phyloP scores from a whole-genome alignment of 2,113 vertebrate species.

The Meriones unguiculatus region DNA sequence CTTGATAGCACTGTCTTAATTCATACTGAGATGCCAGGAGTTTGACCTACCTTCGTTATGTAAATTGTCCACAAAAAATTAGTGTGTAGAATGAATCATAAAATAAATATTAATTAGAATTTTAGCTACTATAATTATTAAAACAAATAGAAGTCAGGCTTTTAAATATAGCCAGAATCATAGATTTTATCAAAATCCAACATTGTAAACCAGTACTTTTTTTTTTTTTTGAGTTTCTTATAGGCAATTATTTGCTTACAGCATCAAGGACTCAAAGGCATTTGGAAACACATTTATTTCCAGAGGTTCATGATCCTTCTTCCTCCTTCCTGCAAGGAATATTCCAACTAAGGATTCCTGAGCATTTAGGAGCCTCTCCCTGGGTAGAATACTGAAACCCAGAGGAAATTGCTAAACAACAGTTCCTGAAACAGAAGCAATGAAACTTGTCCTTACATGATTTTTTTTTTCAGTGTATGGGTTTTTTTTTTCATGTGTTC shows the following conservation, averaged over 20 bases:
- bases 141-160: not conserved
- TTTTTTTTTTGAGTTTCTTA: too few species aligned
- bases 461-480: too few species aligned
- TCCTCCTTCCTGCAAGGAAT: not conserved
- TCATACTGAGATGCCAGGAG: not conserved
- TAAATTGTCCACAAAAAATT: not conserved
- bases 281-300: not conserved
- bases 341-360: not conserved
- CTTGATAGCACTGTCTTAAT: not conserved
- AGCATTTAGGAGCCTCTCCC: not conserved
- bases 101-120: not conserved
- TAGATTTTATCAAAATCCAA: not conserved
- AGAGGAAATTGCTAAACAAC: not conserved
- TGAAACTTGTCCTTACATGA: not conserved
- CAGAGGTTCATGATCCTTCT: not conserved
- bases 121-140: conserved; percentile 8
- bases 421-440: not conserved
- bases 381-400: not conserved
- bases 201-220: not conserved
- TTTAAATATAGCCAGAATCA: not conserved
- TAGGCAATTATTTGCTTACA: not conserved
- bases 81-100: not conserved
- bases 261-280: not conserved
- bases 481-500: not conserved
- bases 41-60: not conserved